Evolutionary conservation across 1,140 invertebrate species (phyloP), one percentile per base, ranked within the genome.

Genomic region (Mercenaria mercenaria): DNA sequence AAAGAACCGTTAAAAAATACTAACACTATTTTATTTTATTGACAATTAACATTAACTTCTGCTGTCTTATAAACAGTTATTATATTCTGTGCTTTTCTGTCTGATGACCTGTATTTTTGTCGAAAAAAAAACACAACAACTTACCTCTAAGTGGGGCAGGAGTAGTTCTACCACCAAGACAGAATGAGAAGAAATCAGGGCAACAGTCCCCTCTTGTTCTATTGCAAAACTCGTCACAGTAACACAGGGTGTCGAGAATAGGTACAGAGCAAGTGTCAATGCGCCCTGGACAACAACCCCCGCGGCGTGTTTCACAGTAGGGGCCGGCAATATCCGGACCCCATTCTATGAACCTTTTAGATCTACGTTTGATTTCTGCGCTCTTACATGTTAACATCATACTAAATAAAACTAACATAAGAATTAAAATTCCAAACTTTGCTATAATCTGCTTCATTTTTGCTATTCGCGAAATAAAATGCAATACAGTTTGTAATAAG

Each of bases 181-280:
- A 99, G 72, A 97, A 96, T 0, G 96, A 96, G 52, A 56, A 56
- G 4, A 56, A 64, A n/a, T 64, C 59, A 8, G 59, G 59, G 26
- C 59, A 64, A 29, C 59, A 64, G 26, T 64, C 59, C 23, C 59
- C 59, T 64, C 59, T 64, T 29, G 59, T 64, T 15, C 59, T 97
- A 96, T 98, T 97, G 96, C 98, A 99, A 96, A 99, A 99, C 91
- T 98, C 97, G 96, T 99, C 99, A 94, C 99, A 99, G 95, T 99
- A 99, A 95, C 99, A 99, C 3, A 98, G 94, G 0, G 98, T 98
- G 37, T 94, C 95, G 96, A 96, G 91, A 90, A 98, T 98, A 15
- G 98, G 98, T 32, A 97, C 96, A 0, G 97, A 97, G 94, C 98
- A 98, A 10, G 97, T 96, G 94, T 98, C 98, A 90, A 97, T 95